Evolutionary conservation across 2,888 invertebrate genomes (phyloP).

Genomic region (Asteroscopus sphinx): DNA sequence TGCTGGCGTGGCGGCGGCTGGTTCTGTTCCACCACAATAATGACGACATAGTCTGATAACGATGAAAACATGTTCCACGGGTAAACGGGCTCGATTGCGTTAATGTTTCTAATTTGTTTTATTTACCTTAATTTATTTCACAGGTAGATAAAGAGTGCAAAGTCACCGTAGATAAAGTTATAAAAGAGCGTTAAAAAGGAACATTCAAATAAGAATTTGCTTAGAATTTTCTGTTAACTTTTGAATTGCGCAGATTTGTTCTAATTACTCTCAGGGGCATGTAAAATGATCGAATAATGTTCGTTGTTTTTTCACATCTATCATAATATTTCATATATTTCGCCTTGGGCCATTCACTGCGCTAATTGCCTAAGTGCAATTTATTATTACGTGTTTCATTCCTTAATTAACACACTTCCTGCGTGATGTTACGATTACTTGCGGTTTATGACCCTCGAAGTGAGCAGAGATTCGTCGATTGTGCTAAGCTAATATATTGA

Average conservation of each 20-base stretch:
- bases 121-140: conserved; percentile 38
- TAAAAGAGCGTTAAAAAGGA: conserved; percentile 20
- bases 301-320: conserved; percentile 32
- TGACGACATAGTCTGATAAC: conserved; percentile 86
- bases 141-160: conserved; percentile 6
- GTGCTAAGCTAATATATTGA: background rate
- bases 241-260: conserved; percentile 9
- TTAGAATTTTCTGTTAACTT: conserved; percentile 13
- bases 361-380: conserved; percentile 67
- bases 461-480: conserved; percentile 10
- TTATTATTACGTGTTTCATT: conserved; percentile 70
- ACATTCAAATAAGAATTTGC: conserved; percentile 5
- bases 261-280: conserved; percentile 20
- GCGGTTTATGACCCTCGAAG: conserved; percentile 62
- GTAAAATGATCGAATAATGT: conserved; percentile 8
- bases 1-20: conserved; percentile 45
- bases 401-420: conserved; percentile 76
- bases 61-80: conserved; percentile 72
- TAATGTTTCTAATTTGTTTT: conserved; percentile 49
- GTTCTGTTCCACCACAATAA: conserved; percentile 76
- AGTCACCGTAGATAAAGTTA: conserved; percentile 7
- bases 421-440: conserved; percentile 64
- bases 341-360: conserved; percentile 74
- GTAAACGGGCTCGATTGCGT: conserved; percentile 46
- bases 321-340: conserved; percentile 55